phyloP scores from a whole-genome alignment of 1,140 invertebrate species.

The Procambarus clarkii region DNA sequence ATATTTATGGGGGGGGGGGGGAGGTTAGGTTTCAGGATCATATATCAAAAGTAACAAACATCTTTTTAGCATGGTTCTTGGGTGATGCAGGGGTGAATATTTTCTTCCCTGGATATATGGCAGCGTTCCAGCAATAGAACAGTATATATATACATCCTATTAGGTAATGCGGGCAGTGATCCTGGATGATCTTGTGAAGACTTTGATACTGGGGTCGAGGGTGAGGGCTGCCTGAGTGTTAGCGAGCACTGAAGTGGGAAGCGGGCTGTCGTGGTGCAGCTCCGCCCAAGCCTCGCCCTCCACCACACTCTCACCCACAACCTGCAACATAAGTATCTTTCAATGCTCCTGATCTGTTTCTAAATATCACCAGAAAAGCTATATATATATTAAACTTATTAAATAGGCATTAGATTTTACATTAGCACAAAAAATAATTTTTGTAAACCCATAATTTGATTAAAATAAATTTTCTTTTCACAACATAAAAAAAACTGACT shows the following conservation, averaged over 20 bases:
- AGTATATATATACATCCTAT: too few relatives aligned
- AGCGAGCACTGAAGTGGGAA: neutral
- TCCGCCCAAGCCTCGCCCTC: conserved; percentile 50
- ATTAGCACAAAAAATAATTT: too few relatives aligned
- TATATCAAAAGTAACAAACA: too few relatives aligned
- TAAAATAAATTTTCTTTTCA: neutral
- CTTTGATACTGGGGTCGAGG: neutral
- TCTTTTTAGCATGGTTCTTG: too few relatives aligned
- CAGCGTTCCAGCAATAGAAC: too few relatives aligned
- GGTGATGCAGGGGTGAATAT: too few relatives aligned
- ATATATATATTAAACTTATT: neutral
- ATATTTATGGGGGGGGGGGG: too few relatives aligned
- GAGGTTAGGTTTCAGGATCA: too few relatives aligned
- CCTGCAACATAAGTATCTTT: neutral
- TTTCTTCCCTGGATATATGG: too few relatives aligned
- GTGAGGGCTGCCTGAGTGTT: neutral
- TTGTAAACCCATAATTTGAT: too few relatives aligned
- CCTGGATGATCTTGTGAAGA: neutral
- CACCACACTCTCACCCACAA: conserved; percentile 43
- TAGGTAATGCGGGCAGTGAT: neutral
- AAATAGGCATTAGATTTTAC: neutral
- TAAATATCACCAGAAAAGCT: neutral
- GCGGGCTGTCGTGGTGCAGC: conserved; percentile 41
- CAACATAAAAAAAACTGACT: neutral
- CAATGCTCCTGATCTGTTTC: too few relatives aligned